Evolutionary conservation across 2,113 vertebrate species (phyloP).

Genomic region (Heterotilapia buettikoferi): DNA sequence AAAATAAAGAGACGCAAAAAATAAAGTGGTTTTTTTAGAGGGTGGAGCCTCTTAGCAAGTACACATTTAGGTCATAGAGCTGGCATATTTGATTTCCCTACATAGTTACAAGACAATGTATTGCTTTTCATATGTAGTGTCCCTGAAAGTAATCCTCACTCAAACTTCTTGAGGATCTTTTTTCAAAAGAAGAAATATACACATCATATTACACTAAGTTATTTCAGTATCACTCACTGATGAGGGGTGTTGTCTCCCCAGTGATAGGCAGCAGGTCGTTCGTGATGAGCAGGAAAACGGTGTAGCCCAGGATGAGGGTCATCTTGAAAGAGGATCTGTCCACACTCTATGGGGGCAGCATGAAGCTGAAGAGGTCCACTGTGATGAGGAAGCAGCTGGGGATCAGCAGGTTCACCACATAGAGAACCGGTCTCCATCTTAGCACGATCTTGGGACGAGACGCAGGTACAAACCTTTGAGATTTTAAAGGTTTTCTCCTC

Average conservation of each 20-base stretch:
- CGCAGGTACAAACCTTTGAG: not conserved
- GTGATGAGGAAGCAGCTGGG: constrained; percentile 73
- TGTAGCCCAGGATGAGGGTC: constrained; percentile 77
- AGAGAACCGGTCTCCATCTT: constrained; percentile 25
- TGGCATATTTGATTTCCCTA: not conserved
- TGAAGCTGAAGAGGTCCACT: constrained; percentile 75
- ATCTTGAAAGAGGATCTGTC: constrained; percentile 74
- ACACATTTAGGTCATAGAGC: not conserved
- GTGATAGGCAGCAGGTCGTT: constrained; percentile 72
- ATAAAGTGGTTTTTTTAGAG: not conserved
- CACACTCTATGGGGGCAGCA: constrained; percentile 63
- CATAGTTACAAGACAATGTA: not conserved
- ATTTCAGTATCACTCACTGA: constrained; percentile 44
- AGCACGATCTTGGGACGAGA: not conserved
- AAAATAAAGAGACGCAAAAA: not conserved
- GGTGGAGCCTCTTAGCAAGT: not conserved
- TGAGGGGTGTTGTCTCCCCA: constrained; percentile 61
- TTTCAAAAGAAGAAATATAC: not conserved
- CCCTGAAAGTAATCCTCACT: not conserved
- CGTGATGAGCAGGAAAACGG: constrained; percentile 75
- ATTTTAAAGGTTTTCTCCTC: not conserved
- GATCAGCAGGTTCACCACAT: constrained; percentile 73
- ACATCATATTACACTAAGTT: not conserved
- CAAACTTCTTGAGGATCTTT: not conserved
- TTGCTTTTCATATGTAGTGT: not conserved